Evolutionary conservation across 2,888 invertebrate species (phyloP).

Genomic region (Xanthostigma xanthostigma): DNA sequence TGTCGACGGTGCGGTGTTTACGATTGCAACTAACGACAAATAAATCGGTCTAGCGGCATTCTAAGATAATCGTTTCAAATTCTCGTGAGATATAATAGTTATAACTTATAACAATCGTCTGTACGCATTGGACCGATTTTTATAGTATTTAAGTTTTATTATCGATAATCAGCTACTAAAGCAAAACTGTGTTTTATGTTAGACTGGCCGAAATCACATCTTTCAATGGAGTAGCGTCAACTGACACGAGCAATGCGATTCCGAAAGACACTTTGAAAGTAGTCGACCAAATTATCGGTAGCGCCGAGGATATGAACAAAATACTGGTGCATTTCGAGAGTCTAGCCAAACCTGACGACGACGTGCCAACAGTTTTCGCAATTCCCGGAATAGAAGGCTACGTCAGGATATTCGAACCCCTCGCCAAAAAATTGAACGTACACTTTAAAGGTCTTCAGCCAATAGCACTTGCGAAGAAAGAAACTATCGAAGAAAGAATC

Average conservation of each 20-base stretch:
- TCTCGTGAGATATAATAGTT: no score
- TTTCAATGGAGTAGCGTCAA: background rate
- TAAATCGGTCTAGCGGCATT: no score
- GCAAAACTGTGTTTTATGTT: no score
- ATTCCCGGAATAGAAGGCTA: slow-evolving; percentile 56
- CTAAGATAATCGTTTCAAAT: no score
- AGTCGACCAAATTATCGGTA: slow-evolving; percentile 42
- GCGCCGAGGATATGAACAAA: slow-evolving; percentile 36
- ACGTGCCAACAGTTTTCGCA: slow-evolving; percentile 34
- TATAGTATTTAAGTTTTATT: no score
- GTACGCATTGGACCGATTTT: no score
- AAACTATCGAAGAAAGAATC: slow-evolving; percentile 35
- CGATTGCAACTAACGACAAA: no score
- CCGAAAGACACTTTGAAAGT: slow-evolving; percentile 32
- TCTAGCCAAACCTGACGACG: slow-evolving; percentile 4
- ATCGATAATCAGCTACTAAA: no score
- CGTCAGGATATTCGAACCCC: slow-evolving; percentile 33
- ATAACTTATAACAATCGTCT: no score
- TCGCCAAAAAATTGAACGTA: slow-evolving; percentile 34
- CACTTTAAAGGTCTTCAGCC: slow-evolving; percentile 39
- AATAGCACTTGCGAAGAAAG: slow-evolving; percentile 28
- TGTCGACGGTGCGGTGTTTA: no score
- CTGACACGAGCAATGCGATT: slow-evolving; percentile 7
- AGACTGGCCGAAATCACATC: no score
- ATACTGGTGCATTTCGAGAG: slow-evolving; percentile 34